phyloP scores from a whole-genome alignment of 2,113 vertebrate species.

The Pogona vitticeps region DNA sequence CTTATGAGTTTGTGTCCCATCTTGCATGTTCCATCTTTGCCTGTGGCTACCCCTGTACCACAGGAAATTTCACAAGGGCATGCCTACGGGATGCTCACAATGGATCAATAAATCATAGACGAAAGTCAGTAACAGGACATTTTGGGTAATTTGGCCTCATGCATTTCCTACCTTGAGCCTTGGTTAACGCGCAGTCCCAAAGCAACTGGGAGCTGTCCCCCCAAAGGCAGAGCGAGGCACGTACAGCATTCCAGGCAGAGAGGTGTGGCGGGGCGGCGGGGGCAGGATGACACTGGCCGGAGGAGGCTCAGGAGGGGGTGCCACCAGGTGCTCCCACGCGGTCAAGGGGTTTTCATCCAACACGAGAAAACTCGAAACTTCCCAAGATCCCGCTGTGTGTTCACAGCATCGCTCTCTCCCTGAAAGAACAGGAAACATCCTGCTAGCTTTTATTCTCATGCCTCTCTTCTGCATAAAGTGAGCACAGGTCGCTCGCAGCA shows the following conservation, averaged over 20 bases:
- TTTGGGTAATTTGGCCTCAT: too few species aligned
- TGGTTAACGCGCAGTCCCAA: neutral
- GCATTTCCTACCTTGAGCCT: neutral
- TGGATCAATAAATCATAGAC: too few species aligned
- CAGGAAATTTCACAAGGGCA: too few species aligned
- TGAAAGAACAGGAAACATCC: neutral
- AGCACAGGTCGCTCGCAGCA: neutral
- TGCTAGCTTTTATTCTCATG: neutral
- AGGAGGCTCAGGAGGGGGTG: too few species aligned
- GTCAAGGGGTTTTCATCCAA: conserved; percentile 9
- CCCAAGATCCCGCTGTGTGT: neutral
- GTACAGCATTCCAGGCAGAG: conserved; percentile 25
- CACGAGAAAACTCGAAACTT: neutral
- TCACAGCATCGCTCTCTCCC: conserved; percentile 18
- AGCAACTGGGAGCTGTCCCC: neutral
- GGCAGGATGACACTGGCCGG: neutral
- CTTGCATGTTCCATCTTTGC: too few species aligned
- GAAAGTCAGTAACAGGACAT: too few species aligned
- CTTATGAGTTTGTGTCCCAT: too few species aligned
- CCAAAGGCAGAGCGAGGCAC: conserved; percentile 21
- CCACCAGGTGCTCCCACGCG: neutral
- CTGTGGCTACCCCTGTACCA: too few species aligned
- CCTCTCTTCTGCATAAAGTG: neutral
- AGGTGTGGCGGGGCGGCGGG: neutral
- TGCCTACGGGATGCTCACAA: too few species aligned